Evolutionary conservation across 2,797 vertebrate genomes (phyloP), one percentile per base, ranked within the genome.

Genomic region (Cossypha dichroa): DNA sequence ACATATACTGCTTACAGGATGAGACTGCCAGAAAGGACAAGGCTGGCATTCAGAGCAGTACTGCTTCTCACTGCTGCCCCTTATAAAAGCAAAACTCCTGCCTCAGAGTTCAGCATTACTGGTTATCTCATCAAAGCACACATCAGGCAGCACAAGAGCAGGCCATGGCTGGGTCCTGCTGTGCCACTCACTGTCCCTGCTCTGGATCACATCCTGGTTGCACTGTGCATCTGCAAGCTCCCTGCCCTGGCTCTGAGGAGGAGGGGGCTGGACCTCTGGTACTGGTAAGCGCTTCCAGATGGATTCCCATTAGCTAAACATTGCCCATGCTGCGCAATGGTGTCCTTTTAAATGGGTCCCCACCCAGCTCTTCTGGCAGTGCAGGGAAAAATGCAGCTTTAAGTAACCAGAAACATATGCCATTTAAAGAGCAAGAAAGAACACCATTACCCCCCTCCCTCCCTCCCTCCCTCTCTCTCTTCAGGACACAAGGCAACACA

Each of bases 161-260:
- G 69, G 29, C 1, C 16, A 2, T 2, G 11, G 41, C 69, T 23
- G 8, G 20, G 52, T 84, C 58, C 45, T 4, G 4, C 59, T 17
- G 31, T 60, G 45, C 33, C 34, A 23, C 46, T 69, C 36, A 23
- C n/a, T 25, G 33, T 38, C 36, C 58, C 45, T 88, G 89, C 58
- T 73, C 28, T 34, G 28, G 28, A 54, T 78, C 1, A 0, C 60
- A 67, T 33, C 52, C 68, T 49, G 55, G 55, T 52, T 73, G 62
- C 22, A 5, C 66, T n/a, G 15, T 16, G 26, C 6, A 13, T 18
- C 45, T 0, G 0, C 38, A 51, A 40, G 38, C 34, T 76, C 34
- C 48, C 62, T 77, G 60, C 36, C 23, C 55, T 3, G 4, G 52
- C 52, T 76, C 51, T 0, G 11, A 80, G 67, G 33, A 75, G 54